phyloP scores from a whole-genome alignment of 2,113 vertebrate species.

The Amia ocellicauda region DNA sequence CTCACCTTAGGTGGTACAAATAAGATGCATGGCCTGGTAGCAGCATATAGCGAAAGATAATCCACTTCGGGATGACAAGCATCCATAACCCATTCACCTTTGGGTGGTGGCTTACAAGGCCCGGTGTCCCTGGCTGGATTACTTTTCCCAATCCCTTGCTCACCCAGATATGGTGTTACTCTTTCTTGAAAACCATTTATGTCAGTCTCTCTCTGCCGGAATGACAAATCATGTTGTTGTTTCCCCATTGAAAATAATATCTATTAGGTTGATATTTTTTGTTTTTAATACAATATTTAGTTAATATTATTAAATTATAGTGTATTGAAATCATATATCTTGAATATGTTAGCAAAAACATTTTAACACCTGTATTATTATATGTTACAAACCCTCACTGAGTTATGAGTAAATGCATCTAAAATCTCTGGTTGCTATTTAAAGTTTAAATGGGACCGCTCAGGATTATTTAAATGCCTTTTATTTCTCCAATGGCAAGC shows the following conservation, averaged over 20 bases:
- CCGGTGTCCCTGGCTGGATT: slow-evolving; percentile 5
- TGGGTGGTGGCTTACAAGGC: slow-evolving; percentile 41
- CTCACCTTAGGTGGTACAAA: slow-evolving; percentile 36
- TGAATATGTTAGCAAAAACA: no score
- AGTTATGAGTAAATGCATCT: no score
- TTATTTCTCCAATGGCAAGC: no score
- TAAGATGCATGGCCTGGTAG: neutral
- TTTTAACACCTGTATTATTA: no score
- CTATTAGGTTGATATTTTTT: no score
- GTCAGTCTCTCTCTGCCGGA: slow-evolving; percentile 27
- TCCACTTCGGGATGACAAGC: slow-evolving; percentile 51
- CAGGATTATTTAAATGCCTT: no score
- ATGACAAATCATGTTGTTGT: slow-evolving; percentile 8
- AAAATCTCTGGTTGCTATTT: no score
- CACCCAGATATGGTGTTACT: neutral
- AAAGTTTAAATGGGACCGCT: no score
- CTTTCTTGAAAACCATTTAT: neutral
- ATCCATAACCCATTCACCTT: slow-evolving; percentile 40
- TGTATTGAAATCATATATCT: no score
- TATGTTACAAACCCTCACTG: neutral
- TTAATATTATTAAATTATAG: no score
- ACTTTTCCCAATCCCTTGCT: slow-evolving; percentile 3
- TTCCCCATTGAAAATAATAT: no score
- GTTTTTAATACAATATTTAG: no score
- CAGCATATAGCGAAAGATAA: slow-evolving; percentile 37